These are phyloP conservation scores for Sphyrna mokarran DNA, from an alignment of 2,113 vertebrate genomes.

Conservation along the genomic window DNA sequence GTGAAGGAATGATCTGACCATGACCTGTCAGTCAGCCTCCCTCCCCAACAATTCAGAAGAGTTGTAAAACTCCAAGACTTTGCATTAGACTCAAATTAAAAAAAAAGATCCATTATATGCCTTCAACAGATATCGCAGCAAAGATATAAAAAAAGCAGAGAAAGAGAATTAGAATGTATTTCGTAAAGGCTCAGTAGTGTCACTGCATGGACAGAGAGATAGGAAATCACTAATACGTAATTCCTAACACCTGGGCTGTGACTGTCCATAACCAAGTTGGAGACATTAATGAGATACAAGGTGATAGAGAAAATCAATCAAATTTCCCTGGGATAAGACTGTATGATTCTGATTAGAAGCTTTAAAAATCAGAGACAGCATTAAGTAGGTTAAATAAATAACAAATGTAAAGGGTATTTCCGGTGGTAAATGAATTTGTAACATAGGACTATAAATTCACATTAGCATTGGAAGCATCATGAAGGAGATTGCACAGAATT, in stretches of 20 bases:
- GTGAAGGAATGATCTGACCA: too few species aligned
- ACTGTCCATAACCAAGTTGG: not conserved
- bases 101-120: too few species aligned
- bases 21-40: too few species aligned
- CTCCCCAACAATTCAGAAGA: too few species aligned
- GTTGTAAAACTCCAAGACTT: too few species aligned
- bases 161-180: too few species aligned
- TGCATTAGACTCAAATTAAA: too few species aligned
- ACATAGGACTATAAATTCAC: not conserved
- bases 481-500: not conserved
- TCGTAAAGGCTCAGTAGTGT: too few species aligned
- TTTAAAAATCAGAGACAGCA: not conserved
- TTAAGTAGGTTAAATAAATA: not conserved
- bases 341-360: not conserved
- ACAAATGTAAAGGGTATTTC: not conserved
- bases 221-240: too few species aligned
- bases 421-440: not conserved
- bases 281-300: not conserved
- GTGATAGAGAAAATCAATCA: not conserved
- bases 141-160: too few species aligned
- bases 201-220: not conserved
- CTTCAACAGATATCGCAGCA: too few species aligned
- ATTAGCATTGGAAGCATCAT: not conserved
- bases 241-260: not conserved
- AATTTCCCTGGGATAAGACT: not conserved